These are phyloP conservation scores for Eubucco bourcierii DNA, from an alignment of 2,113 vertebrate genomes.

Conservation along the genomic window DNA sequence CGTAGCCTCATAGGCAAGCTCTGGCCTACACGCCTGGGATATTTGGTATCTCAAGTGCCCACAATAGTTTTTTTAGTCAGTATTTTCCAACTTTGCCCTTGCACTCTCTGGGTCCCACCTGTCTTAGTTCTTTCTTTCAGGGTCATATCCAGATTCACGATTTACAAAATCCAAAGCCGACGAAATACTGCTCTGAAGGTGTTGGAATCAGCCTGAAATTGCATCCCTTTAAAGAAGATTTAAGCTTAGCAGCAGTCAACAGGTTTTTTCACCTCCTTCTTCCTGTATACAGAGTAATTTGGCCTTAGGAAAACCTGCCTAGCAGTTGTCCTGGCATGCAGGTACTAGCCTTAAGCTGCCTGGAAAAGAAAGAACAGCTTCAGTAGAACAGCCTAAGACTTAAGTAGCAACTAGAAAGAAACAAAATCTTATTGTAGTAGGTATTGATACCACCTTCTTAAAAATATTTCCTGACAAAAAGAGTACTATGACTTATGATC, in stretches of 20 bases:
- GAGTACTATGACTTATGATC: too few species aligned
- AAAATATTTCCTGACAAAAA: neutral
- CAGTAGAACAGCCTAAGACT: neutral
- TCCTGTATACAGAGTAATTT: neutral
- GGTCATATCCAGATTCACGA: neutral
- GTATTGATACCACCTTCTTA: neutral
- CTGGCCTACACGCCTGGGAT: neutral
- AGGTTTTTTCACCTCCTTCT: slow-evolving; percentile 13
- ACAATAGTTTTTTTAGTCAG: neutral
- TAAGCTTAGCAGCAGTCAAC: slow-evolving; percentile 3
- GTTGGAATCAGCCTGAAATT: neutral
- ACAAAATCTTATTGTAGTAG: neutral
- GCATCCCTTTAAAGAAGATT: neutral
- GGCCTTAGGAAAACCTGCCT: neutral
- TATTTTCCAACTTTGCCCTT: neutral
- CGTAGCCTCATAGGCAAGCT: neutral
- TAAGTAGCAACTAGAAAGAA: neutral
- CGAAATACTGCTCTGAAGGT: neutral
- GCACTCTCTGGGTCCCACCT: neutral
- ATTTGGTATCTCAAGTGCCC: neutral
- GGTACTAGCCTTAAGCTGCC: slow-evolving; percentile 30
- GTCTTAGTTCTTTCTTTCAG: neutral
- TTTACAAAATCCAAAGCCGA: neutral
- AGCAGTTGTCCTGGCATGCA: slow-evolving; percentile 23
- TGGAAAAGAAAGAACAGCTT: neutral